phyloP scores from a whole-genome alignment of 2,113 vertebrate species.

The Anarrhichthys ocellatus region DNA sequence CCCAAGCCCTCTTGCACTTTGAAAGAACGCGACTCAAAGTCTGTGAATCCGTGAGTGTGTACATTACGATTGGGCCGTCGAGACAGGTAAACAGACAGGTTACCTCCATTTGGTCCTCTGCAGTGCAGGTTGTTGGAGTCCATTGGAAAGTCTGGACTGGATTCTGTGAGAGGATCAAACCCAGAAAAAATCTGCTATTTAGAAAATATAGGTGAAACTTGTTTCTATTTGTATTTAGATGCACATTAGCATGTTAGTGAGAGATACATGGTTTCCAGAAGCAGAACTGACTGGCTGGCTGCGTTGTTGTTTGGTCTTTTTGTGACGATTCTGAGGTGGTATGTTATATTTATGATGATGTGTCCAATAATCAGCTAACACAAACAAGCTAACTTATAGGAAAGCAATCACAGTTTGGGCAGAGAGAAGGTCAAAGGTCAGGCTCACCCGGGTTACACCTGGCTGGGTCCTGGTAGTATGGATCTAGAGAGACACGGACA shows the following conservation, averaged over 20 bases:
- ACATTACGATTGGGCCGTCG: not conserved
- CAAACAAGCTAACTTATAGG: not conserved
- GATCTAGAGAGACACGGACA: constrained; percentile 73
- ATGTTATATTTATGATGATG: not conserved
- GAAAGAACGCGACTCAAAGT: not conserved
- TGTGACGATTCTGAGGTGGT: not conserved
- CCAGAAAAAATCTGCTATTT: not conserved
- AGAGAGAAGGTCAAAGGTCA: not conserved
- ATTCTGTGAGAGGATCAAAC: constrained; percentile 54
- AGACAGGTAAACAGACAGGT: constrained; percentile 1
- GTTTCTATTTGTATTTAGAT: not conserved
- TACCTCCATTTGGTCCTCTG: constrained; percentile 86
- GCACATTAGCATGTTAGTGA: not conserved
- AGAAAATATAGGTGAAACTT: not conserved
- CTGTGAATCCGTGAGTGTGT: not conserved
- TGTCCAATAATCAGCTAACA: not conserved
- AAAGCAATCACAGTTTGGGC: not conserved
- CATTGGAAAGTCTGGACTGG: constrained; percentile 91
- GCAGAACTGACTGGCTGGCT: not conserved
- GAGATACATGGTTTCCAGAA: not conserved
- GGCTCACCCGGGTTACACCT: constrained; percentile 81
- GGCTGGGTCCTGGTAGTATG: constrained; percentile 77
- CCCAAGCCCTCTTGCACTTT: not conserved
- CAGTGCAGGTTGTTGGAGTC: constrained; percentile 93
- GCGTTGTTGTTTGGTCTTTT: not conserved